Evolutionary conservation across 1,140 invertebrate species (phyloP).

Genomic region (Drosophila melanogaster): DNA sequence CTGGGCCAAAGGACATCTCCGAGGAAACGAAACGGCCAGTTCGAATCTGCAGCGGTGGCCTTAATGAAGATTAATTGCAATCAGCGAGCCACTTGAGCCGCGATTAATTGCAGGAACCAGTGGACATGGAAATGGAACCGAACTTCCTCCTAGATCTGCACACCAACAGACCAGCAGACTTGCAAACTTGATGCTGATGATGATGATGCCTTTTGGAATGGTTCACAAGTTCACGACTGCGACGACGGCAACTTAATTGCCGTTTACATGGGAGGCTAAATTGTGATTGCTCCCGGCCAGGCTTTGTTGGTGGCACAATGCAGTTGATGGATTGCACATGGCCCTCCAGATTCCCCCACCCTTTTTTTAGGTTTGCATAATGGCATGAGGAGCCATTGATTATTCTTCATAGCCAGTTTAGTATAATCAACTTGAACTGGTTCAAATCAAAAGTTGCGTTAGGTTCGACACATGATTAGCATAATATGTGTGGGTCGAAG

Average conservation of each 20-base stretch:
- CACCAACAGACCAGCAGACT: conserved; percentile 7
- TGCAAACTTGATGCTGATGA: conserved; percentile 28
- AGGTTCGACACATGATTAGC: conserved; percentile 46
- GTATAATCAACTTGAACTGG: conserved; percentile 26
- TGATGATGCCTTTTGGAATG: conserved; percentile 57
- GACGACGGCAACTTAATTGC: conserved; percentile 79
- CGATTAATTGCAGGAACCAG: conserved; percentile 77
- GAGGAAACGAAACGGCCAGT: conserved; percentile 19
- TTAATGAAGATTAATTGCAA: conserved; percentile 84
- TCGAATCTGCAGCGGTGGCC: conserved; percentile 18
- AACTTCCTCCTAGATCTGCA: conserved; percentile 60
- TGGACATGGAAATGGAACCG: conserved; percentile 70
- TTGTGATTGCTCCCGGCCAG: conserved; percentile 57
- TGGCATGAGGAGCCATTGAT: not conserved
- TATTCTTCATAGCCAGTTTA: conserved; percentile 56
- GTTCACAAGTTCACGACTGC: conserved; percentile 78
- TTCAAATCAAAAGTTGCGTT: conserved; percentile 46
- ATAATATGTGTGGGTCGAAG: conserved; percentile 51
- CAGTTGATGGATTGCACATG: conserved; percentile 64
- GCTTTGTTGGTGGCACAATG: conserved; percentile 76
- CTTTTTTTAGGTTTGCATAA: conserved; percentile 17
- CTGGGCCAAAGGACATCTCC: conserved; percentile 50
- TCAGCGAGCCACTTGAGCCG: conserved; percentile 80
- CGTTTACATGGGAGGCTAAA: conserved; percentile 69
- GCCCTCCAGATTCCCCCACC: not conserved